phyloP scores from a whole-genome alignment of 2,888 invertebrate genomes.

The Thereva nobilitata region DNA sequence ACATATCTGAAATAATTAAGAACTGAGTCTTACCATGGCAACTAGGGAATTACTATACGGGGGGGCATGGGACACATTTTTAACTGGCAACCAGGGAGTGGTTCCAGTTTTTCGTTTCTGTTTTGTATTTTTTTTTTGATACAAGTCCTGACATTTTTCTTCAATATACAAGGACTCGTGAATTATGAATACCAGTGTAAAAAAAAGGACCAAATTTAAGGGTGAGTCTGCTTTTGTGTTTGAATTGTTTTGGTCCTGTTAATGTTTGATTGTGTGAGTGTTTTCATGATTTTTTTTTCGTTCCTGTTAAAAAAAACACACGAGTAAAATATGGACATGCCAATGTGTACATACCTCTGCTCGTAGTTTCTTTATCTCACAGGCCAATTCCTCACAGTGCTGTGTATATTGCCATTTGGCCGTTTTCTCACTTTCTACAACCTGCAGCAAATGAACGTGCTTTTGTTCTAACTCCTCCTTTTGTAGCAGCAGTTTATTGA shows the following conservation, averaged over 20 bases:
- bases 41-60: neutral
- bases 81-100: neutral
- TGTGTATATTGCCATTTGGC: conserved; percentile 93
- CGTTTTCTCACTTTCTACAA: conserved; percentile 89
- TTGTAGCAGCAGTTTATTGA: conserved; percentile 84
- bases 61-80: neutral
- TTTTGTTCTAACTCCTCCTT: conserved; percentile 92
- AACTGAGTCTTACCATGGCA: neutral
- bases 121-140: too few relatives aligned
- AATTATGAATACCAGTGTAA: neutral
- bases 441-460: conserved; percentile 84
- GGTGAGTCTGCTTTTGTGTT: neutral
- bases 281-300: too few relatives aligned
- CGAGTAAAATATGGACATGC: too few relatives aligned
- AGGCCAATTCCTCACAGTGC: conserved; percentile 86
- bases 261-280: too few relatives aligned
- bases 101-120: too few relatives aligned
- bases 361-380: conserved; percentile 85
- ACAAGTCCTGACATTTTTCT: neutral
- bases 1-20: conserved; percentile 64
- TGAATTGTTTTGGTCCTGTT: neutral
- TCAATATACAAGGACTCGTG: neutral
- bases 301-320: too few relatives aligned
- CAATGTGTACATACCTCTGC: conserved; percentile 69
- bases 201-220: too few relatives aligned